Base-by-base conservation (phyloP, 1,140 invertebrate genomes). In the Branchinecta lynchi region DNA sequence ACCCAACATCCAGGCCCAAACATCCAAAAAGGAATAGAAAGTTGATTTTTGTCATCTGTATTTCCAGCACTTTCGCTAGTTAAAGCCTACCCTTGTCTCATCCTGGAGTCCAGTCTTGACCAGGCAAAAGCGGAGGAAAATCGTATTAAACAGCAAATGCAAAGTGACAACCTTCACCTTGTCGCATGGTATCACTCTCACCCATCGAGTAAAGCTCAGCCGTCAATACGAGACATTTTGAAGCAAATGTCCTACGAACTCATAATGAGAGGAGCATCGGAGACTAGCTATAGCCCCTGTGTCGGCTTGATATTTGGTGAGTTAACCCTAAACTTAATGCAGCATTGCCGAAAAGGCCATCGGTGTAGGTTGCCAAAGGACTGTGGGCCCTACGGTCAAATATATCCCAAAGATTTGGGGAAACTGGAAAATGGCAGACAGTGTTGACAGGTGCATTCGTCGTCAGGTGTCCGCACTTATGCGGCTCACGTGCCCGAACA, bases 181-280 rank as follows among this genome's bases (percentile, higher is more conserved):
- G 87, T 96, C 45, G 93, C 93, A 7, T 96, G 93, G 93, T 97
- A 97, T 81, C 93, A 97, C 77, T 94, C 91, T n/a, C 93, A 96
- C 81, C 92, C 93, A 0, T 84, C 87, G 65, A 88, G 89, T 71
- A 85, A 89, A 72, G 89, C 92, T 9, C 89, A 92, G 72, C 93
- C 93, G 9, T 92, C 91, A 17, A 79, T 96, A 0, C 82, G 89
- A 66, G 94, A 97, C 78, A 89, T 94, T 71, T 90, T 94, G 75
- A 86, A 88, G 72, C 94, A 97, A 77, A 80, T 96, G 69, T 92
- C 95, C 74, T 95, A 96, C 82, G 90, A 98, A 81, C 89, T 96
- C 67, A 88, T 87, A 77, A 91, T 96, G 89, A 90, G 93, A 75
- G 93, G 93, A 1, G 84, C 86, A 7, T 89, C 86, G 70, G 91